Conservation (phyloP, 1,140 invertebrate species). For the Diprion similis region DNA sequence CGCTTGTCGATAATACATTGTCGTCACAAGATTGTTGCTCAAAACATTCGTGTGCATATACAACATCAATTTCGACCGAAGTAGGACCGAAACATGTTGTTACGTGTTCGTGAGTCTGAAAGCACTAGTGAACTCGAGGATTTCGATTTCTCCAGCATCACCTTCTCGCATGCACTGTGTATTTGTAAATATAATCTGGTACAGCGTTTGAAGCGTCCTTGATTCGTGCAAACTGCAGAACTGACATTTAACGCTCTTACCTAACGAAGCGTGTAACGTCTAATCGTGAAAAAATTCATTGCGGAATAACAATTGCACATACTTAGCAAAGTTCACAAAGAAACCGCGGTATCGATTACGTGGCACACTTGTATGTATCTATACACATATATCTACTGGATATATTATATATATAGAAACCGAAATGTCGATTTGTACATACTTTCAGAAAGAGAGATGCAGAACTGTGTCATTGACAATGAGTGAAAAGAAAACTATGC, state of each 20-base stretch:
- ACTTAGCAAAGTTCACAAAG: neutral
- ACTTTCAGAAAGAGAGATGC: neutral
- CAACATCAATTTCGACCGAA: too few relatives aligned
- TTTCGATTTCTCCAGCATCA: too few relatives aligned
- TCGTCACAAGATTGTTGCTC: too few relatives aligned
- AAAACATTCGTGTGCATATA: too few relatives aligned
- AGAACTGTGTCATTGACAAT: neutral
- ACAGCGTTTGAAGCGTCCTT: neutral
- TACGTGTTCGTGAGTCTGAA: too few relatives aligned
- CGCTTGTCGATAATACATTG: too few relatives aligned
- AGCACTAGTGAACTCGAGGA: too few relatives aligned
- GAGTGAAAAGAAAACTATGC: neutral
- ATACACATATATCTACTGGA: neutral
- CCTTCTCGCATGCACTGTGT: too few relatives aligned
- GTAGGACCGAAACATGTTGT: too few relatives aligned
- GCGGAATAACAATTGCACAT: neutral
- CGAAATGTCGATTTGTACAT: neutral
- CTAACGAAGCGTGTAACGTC: neutral
- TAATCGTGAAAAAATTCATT: neutral
- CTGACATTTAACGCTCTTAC: neutral
- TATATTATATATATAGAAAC: neutral
- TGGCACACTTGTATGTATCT: neutral
- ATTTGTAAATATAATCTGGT: too few relatives aligned
- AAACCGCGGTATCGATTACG: conserved; percentile 4
- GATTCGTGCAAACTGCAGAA: conserved; percentile 1